Evolutionary conservation across 2,888 invertebrate genomes (phyloP).

Genomic region (Scaptomyza cyrtandrae): DNA sequence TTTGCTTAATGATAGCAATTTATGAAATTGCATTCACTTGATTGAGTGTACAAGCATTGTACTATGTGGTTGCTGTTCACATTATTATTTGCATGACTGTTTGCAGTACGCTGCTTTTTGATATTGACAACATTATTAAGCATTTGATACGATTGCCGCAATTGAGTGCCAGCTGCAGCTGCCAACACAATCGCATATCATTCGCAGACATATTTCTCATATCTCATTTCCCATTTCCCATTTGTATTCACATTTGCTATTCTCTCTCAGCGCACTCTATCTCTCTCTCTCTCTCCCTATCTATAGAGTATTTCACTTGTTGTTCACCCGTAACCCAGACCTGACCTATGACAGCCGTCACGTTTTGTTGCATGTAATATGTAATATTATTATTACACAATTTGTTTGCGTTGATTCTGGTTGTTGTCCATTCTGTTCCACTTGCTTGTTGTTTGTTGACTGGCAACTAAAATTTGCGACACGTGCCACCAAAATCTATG

Average conservation of each 20-base stretch:
- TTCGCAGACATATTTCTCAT: conserved; percentile 1
- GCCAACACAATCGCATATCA: conserved; percentile 32
- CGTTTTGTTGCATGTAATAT: conserved; percentile 60
- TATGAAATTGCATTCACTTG: neutral
- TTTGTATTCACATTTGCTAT: neutral
- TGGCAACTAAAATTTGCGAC: conserved; percentile 71
- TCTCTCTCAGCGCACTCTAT: neutral
- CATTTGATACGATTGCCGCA: conserved; percentile 38
- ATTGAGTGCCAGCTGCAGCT: conserved; percentile 44
- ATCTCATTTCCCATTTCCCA: neutral
- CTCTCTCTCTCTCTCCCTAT: neutral
- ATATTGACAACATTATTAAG: conserved; percentile 61
- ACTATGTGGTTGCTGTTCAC: conserved; percentile 1
- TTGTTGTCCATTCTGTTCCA: neutral
- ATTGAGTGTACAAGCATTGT: conserved; percentile 2
- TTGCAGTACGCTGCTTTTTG: conserved; percentile 5
- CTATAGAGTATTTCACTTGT: neutral
- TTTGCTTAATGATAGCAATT: neutral
- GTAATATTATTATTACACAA: conserved; percentile 72
- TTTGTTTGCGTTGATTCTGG: conserved; percentile 53
- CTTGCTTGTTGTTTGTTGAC: conserved; percentile 11
- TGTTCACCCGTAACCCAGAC: neutral
- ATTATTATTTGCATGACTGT: conserved; percentile 27
- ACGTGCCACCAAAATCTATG: conserved; percentile 68
- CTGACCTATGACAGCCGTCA: conserved; percentile 59